Conservation (phyloP, 1,140 invertebrate genomes). For the Drosophila quadrilineata region DNA sequence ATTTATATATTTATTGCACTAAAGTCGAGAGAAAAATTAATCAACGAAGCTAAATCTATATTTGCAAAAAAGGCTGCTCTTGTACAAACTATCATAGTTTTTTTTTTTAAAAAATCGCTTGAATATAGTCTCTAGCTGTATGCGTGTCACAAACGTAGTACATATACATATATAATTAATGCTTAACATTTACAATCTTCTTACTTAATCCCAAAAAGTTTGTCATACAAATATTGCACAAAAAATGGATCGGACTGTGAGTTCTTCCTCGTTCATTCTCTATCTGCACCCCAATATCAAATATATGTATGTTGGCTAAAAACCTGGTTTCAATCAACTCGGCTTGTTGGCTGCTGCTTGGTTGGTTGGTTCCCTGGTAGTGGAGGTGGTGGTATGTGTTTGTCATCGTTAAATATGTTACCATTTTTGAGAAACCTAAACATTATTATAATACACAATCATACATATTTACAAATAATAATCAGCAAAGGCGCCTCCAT, state of each 20-base stretch:
- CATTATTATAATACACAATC: conserved; percentile 58
- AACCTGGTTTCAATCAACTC: conserved; percentile 67
- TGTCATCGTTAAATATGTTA: conserved; percentile 34
- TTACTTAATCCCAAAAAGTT: conserved; percentile 75
- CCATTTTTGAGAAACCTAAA: conserved; percentile 66
- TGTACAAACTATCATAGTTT: conserved; percentile 77
- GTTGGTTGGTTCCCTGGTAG: too few relatives aligned
- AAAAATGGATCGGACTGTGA: conserved; percentile 78
- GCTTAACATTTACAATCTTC: conserved; percentile 60
- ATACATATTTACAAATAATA: conserved; percentile 65
- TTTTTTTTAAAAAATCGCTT: conserved; percentile 70
- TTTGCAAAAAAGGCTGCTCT: conserved; percentile 74
- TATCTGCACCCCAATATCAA: conserved; percentile 44
- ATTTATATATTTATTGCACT: conserved; percentile 52
- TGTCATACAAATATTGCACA: conserved; percentile 80
- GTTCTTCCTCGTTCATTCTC: too few relatives aligned
- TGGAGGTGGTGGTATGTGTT: conserved; percentile 69
- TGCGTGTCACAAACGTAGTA: not conserved
- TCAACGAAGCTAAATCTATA: conserved; percentile 75
- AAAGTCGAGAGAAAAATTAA: conserved; percentile 68
- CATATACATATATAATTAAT: conserved; percentile 20
- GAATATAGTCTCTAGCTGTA: conserved; percentile 32
- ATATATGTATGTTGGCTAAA: too few relatives aligned
- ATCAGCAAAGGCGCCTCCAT: conserved; percentile 35
- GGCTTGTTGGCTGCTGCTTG: too few relatives aligned